Evolutionary conservation across 1,140 invertebrate species (phyloP).

Genomic region (Drosophila tristis): DNA sequence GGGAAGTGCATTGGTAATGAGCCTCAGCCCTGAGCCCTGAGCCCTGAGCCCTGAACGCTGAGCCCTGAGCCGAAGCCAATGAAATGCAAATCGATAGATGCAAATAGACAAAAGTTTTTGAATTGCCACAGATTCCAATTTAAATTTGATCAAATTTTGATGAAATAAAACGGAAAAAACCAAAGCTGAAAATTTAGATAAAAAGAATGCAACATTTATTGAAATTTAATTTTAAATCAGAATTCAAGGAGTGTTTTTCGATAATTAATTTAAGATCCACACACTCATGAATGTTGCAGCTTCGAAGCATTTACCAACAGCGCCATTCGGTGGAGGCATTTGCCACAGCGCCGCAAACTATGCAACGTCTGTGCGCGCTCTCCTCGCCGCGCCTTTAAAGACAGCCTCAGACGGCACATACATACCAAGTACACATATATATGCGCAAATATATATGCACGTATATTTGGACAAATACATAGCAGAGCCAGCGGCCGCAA

Average conservation of each 20-base stretch:
- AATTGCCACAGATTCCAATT: constrained; percentile 22
- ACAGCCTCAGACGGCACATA: neutral
- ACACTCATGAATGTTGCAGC: constrained; percentile 22
- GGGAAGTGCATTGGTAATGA: no score
- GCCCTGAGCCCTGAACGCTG: no score
- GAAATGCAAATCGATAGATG: constrained; percentile 45
- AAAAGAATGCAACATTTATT: constrained; percentile 2
- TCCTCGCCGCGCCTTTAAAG: neutral
- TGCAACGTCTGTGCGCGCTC: neutral
- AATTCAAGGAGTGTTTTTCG: neutral
- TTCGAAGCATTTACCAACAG: constrained; percentile 37
- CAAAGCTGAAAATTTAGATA: neutral
- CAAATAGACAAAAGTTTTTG: constrained; percentile 43
- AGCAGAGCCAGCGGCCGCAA: constrained; percentile 20
- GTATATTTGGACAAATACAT: constrained; percentile 31
- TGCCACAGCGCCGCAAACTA: neutral
- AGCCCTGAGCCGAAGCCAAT: neutral
- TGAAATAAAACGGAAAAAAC: constrained; percentile 14
- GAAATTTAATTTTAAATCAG: neutral
- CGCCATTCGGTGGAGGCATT: no score
- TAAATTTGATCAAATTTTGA: constrained; percentile 39
- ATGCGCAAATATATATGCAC: constrained; percentile 1
- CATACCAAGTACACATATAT: constrained; percentile 2
- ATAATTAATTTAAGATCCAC: neutral
- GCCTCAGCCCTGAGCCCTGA: no score